phyloP scores from a whole-genome alignment of 1,140 invertebrate species.

The Aphidius gifuensis region DNA sequence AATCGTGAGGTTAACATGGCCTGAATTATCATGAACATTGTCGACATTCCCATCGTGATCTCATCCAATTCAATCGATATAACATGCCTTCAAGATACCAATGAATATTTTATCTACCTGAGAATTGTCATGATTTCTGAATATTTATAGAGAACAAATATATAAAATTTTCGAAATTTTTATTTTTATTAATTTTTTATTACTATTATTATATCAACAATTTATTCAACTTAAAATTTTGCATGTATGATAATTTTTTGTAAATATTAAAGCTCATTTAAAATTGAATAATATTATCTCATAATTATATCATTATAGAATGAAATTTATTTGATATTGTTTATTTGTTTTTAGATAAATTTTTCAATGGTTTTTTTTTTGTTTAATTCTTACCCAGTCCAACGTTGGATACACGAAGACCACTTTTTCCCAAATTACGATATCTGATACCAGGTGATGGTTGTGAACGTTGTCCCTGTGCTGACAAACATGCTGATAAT shows the following conservation, averaged over 20 bases:
- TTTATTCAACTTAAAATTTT: background rate
- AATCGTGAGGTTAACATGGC: too few relatives aligned
- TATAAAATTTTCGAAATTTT: too few relatives aligned
- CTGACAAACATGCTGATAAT: constrained; percentile 50
- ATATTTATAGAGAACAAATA: background rate
- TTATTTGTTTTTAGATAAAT: too few relatives aligned
- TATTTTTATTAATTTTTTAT: background rate
- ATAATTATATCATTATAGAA: background rate
- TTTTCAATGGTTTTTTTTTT: too few relatives aligned
- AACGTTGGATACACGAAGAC: constrained; percentile 86
- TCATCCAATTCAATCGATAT: too few relatives aligned
- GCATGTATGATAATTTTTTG: background rate
- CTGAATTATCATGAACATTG: too few relatives aligned
- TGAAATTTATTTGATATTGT: too few relatives aligned
- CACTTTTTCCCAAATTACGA: constrained; percentile 90
- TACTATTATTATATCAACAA: background rate
- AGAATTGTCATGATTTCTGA: constrained; percentile 2
- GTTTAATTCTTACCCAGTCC: constrained; percentile 67
- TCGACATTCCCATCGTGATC: too few relatives aligned
- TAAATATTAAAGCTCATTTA: background rate
- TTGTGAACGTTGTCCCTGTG: constrained; percentile 51
- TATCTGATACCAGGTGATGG: constrained; percentile 75
- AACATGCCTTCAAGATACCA: background rate
- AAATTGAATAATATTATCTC: background rate
- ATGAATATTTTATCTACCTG: constrained; percentile 9